These are phyloP conservation scores for Anthoptus insignis DNA, from an alignment of 2,888 invertebrate genomes.

Conservation along the genomic window DNA sequence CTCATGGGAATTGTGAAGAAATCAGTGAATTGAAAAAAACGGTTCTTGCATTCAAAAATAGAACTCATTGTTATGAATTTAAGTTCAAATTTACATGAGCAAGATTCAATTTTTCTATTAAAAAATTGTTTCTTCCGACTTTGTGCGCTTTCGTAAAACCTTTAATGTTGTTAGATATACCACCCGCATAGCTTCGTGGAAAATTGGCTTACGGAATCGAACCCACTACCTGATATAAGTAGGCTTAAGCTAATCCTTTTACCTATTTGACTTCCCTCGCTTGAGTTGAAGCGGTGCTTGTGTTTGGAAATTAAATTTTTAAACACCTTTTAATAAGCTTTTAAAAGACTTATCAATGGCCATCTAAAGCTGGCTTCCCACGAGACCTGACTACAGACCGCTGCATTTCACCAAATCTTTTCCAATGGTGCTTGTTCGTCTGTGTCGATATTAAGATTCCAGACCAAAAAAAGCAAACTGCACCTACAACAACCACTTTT, in stretches of 20 bases:
- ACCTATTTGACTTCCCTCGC: conserved; percentile 64
- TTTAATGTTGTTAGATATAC: conserved; percentile 61
- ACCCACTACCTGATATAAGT: conserved; percentile 63
- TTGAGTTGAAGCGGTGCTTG: conserved; percentile 54
- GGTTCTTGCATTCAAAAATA: too few relatives aligned
- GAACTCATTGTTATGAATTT: too few relatives aligned
- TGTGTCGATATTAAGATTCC: too few relatives aligned
- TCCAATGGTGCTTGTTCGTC: too few relatives aligned
- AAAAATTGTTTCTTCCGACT: conserved; percentile 25
- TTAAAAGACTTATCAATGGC: background rate
- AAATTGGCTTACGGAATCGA: conserved; percentile 58
- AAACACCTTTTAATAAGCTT: conserved; percentile 29
- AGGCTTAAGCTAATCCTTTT: conserved; percentile 61
- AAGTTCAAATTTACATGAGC: too few relatives aligned
- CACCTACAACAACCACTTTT: too few relatives aligned
- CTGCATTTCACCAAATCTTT: too few relatives aligned
- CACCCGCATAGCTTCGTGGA: conserved; percentile 73
- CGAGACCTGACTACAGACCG: too few relatives aligned
- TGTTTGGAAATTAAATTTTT: conserved; percentile 7
- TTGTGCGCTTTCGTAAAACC: conserved; percentile 54
- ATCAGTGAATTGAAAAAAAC: conserved; percentile 20
- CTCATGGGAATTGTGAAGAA: conserved; percentile 16
- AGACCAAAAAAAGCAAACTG: too few relatives aligned
- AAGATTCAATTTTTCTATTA: too few relatives aligned
- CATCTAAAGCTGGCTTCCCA: too few relatives aligned